Percentiles rank a stretch among this genome's conserved stretches.
Conservation (phyloP, 1,140 invertebrate species). For the Meloidogyne exigua region DNA sequence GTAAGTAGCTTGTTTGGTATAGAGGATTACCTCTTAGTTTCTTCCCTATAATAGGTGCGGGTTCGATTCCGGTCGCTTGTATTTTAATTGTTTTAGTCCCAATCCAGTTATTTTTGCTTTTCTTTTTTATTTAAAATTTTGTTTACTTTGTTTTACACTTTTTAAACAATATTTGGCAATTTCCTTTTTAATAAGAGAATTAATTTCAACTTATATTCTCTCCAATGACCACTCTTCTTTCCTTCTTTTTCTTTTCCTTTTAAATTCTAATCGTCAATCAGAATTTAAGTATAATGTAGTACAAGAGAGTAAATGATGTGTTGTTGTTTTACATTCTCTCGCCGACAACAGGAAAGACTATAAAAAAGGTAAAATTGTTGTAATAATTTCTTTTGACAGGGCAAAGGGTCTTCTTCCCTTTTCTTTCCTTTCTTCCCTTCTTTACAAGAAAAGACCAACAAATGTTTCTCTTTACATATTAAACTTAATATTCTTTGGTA, state of each 20-base stretch:
- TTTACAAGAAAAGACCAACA: not conserved
- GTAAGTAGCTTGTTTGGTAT: not conserved
- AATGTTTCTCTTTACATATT: no score
- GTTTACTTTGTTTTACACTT: not conserved
- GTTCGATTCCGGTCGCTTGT: not conserved
- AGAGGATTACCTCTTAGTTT: not conserved
- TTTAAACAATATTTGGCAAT: not conserved
- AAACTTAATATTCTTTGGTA: no score
- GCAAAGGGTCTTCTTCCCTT: no score
- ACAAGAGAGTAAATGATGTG: not conserved
- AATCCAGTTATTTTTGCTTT: no score
- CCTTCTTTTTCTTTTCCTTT: not conserved
- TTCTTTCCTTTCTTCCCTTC: not conserved
- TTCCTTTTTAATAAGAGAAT: not conserved
- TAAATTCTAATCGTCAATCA: conserved; percentile 4
- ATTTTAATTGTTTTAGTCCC: not conserved
- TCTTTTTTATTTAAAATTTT: no score
- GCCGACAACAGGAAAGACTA: not conserved
- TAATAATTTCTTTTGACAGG: conserved; percentile 5
- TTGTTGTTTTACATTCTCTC: conserved; percentile 28
- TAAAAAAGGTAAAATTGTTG: not conserved
- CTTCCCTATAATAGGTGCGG: not conserved
- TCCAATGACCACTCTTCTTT: not conserved
- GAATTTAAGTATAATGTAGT: not conserved
- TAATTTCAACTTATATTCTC: not conserved